Base-by-base conservation (phyloP, 1,140 invertebrate genomes). In the Drosophila sucinea region DNA sequence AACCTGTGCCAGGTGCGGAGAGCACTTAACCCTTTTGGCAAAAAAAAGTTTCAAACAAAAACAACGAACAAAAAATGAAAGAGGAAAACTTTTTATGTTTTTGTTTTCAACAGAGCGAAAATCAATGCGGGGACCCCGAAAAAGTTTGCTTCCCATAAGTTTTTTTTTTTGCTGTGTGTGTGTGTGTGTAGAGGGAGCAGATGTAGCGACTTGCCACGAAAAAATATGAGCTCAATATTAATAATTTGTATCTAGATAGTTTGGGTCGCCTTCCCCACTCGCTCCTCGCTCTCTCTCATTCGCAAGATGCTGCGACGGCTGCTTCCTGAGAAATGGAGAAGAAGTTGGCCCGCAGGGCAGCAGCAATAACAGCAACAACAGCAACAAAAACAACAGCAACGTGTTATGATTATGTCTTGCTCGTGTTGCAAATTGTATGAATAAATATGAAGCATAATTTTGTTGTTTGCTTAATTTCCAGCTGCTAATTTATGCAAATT, bases 141-240 rank as follows among this genome's bases (percentile, higher is more conserved):
- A 55, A 77, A 25, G 69, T 64, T 30, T 30, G 29, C 27, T 57
- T 51, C 23, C 44, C 44, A 51, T 51, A 51, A 51, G 44, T 51
- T 51, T 8, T 47, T 25, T 27, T n/a, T 27, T 25, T 47, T 25
- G 23, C 47, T 66, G 44, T 71, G 23, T 63, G 41, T 72, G 29
- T 75, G 54, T 66, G 72, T 64, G 56, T 56, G 54, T 89, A 89
- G 79, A 77, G 71, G 89, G 67, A 91, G 89, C 89, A 91, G 90
- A 84, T 91, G 89, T 89, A 72, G 73, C 68, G 86, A 85, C 67
- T 90, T 87, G 82, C 83, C 84, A 80, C 77, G 79, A 83, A 81
- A 91, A 91, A 89, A 91, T 91, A 91, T 85, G 89, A 91, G 84
- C 75, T 79, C 84, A 79, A 91, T 91, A 91, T 91, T 91, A 91